Evolutionary conservation across 2,888 invertebrate genomes (phyloP), one percentile per base, ranked within the genome.

Genomic region (Capitulum mitella): DNA sequence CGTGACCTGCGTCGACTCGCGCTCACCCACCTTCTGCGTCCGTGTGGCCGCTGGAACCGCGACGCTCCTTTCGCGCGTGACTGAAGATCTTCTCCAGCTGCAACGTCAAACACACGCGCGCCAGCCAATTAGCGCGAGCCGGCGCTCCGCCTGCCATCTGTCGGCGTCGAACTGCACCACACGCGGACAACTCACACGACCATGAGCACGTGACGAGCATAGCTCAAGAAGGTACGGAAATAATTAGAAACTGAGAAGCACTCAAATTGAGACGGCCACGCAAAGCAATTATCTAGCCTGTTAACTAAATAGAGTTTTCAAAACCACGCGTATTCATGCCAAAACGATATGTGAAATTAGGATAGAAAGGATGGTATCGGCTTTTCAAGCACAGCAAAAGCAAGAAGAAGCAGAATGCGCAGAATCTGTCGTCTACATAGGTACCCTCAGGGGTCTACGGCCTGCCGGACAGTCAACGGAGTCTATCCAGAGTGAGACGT

Each of bases 51-150:
- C 19, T 16, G 40, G 70, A 70, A 10, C 70, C 70, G 26, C 70
- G 80, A 1, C 82, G 80, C 58, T 82, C 82, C 58, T 80, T 78
- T 32, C 81, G 94, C 77, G 94, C 93, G 85, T 91, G 93, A 85
- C 94, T 94, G 87, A 95, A 95, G 86, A 95, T 94, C 86, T 94
- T 94, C 87, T 95, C 95, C 93, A 95, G 93, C 95, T 95, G 87
- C 61, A 80, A 78, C 78, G 77, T 48, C 77, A 79, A 37, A 29
- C 70, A 34, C 34, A 58, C 8, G 3, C 34, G 3, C 64, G 32
- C n/a, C 3, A 2, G 34, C 64, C 2, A 34, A 34, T 64, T 19
- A 64, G 16, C 64, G 22, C 22, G 22, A 6, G 51, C 22, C 22
- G 6, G 22, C 51, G 51, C 6, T 22, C 51, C 22, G 22, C 22